phyloP scores from a whole-genome alignment of 1,140 invertebrate species.

The Drosophila erecta region DNA sequence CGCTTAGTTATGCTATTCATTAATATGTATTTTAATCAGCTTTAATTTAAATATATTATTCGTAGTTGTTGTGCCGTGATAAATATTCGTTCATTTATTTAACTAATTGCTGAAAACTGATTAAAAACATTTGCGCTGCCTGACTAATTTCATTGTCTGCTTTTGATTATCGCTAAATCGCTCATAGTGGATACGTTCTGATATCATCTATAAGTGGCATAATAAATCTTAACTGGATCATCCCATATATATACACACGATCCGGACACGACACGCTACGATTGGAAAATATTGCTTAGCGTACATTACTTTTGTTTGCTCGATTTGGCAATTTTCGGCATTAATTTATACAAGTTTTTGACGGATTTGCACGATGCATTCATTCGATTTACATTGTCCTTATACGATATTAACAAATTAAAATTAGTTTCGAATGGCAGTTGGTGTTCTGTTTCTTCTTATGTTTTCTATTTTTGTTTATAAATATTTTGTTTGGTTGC shows the following conservation, averaged over 20 bases:
- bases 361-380: constrained; percentile 56
- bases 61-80: constrained; percentile 48
- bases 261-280: constrained; percentile 46
- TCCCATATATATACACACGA: constrained; percentile 55
- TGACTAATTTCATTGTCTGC: constrained; percentile 76
- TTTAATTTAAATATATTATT: constrained; percentile 52
- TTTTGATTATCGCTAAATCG: constrained; percentile 77
- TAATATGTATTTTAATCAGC: constrained; percentile 48
- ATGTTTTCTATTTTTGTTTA: constrained; percentile 39
- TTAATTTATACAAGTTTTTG: constrained; percentile 59
- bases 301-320: constrained; percentile 47
- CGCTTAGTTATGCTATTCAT: constrained; percentile 44
- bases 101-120: constrained; percentile 63
- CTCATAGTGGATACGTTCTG: constrained; percentile 45
- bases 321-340: constrained; percentile 64
- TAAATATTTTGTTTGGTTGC: constrained; percentile 31
- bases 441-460: constrained; percentile 49
- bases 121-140: constrained; percentile 61
- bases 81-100: constrained; percentile 71
- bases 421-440: constrained; percentile 72
- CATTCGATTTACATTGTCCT: constrained; percentile 24
- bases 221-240: constrained; percentile 43
- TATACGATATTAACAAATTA: constrained; percentile 53
- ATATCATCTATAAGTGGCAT: constrained; percentile 58
- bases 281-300: constrained; percentile 77